These are phyloP conservation scores for Drosophila differens DNA, from an alignment of 2,888 invertebrate genomes.

Conservation along the genomic window DNA sequence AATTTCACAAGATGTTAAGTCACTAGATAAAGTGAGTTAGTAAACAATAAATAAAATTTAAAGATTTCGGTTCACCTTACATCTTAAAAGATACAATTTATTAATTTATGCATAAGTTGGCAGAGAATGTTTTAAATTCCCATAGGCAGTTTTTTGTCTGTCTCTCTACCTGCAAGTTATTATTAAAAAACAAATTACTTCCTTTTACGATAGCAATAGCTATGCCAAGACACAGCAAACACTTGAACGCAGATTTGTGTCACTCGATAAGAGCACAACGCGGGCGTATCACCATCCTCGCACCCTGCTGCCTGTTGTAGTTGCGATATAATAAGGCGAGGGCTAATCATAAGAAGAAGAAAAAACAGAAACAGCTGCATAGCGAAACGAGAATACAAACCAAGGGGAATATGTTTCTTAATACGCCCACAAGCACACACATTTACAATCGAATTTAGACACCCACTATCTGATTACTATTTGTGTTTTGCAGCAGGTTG, in stretches of 20 bases:
- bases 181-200: background rate
- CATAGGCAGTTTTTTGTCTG: background rate
- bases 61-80: background rate
- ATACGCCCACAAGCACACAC: conserved; percentile 27
- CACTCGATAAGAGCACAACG: conserved; percentile 56
- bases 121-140: background rate
- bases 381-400: conserved; percentile 24
- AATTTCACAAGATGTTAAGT: background rate
- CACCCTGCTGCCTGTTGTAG: conserved; percentile 13
- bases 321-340: conserved; percentile 34
- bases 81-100: background rate
- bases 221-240: background rate
- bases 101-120: background rate
- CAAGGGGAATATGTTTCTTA: conserved; percentile 37
- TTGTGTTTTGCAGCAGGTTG: conserved; percentile 41
- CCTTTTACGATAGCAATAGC: background rate
- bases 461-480: conserved; percentile 34
- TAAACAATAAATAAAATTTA: background rate
- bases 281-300: conserved; percentile 39
- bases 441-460: background rate
- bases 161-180: background rate
- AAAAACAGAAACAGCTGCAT: conserved; percentile 51
- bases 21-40: background rate
- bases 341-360: conserved; percentile 32
- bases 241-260: conserved; percentile 56